Conservation (phyloP, 2,797 vertebrate genomes). For the Sarcoramphus papa region DNA sequence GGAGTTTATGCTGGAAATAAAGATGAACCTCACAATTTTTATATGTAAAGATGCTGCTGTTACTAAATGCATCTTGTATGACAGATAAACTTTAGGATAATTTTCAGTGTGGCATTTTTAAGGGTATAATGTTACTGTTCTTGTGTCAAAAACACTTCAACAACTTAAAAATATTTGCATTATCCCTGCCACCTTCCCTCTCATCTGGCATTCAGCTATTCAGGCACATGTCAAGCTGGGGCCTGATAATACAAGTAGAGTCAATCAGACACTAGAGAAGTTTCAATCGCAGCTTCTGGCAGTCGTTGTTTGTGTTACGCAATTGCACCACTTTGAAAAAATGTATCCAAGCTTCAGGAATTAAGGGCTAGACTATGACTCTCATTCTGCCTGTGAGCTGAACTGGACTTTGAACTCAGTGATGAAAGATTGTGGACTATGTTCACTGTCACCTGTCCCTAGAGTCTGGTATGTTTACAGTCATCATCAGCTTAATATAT, state of each 20-base stretch:
- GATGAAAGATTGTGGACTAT: not conserved
- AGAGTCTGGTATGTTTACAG: not conserved
- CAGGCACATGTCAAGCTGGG: constrained; percentile 6
- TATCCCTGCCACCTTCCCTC: not conserved
- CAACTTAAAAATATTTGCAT: constrained; percentile 13
- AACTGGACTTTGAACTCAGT: not conserved
- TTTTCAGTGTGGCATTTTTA: not conserved
- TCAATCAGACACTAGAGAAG: not conserved
- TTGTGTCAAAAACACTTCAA: constrained; percentile 9
- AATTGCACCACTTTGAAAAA: constrained; percentile 23
- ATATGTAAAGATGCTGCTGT: not conserved
- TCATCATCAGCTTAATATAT: not conserved
- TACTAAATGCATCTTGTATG: not conserved
- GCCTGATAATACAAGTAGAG: constrained; percentile 44
- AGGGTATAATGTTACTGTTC: not conserved
- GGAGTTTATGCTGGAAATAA: not conserved
- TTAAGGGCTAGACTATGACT: not conserved
- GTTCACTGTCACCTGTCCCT: not conserved
- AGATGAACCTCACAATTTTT: not conserved
- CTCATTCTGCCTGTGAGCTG: not conserved
- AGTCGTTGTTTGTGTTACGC: constrained; percentile 18
- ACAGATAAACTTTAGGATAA: not conserved
- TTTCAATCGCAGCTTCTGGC: constrained; percentile 25
- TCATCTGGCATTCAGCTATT: constrained; percentile 9
- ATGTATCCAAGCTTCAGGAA: not conserved